These are phyloP conservation scores for Drosophila rhopaloa DNA, from an alignment of 1,140 invertebrate genomes.

Conservation along the genomic window DNA sequence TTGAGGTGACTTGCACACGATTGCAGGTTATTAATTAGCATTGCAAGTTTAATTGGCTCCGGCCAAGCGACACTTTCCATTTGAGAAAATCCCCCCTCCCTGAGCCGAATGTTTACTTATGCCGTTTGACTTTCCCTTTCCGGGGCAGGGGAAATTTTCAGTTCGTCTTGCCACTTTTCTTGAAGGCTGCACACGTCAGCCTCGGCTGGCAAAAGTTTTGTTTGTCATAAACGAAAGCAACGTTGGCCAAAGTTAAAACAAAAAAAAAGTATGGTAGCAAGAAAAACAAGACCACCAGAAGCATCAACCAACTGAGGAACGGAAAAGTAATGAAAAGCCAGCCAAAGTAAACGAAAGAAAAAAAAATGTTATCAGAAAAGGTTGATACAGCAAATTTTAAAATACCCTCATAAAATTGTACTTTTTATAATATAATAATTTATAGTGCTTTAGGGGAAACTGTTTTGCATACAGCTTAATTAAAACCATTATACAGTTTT, in stretches of 20 bases:
- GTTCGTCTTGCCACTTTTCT: conserved; percentile 73
- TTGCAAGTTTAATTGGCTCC: conserved; percentile 67
- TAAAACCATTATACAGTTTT: no score
- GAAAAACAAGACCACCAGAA: conserved; percentile 39
- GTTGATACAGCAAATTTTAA: not conserved
- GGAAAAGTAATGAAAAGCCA: conserved; percentile 75
- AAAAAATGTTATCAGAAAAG: conserved; percentile 17
- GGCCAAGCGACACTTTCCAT: conserved; percentile 51
- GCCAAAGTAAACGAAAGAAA: conserved; percentile 39
- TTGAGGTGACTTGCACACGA: conserved; percentile 37
- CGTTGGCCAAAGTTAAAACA: conserved; percentile 44
- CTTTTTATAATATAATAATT: not conserved
- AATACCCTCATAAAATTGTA: conserved; percentile 17
- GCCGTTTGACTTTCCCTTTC: conserved; percentile 77
- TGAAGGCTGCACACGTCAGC: conserved; percentile 66
- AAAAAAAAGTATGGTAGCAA: conserved; percentile 23
- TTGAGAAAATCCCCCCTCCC: conserved; percentile 15
- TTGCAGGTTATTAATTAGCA: conserved; percentile 74
- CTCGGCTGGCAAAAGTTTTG: conserved; percentile 66
- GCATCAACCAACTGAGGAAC: conserved; percentile 50
- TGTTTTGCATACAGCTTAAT: no score
- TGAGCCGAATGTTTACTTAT: conserved; percentile 65
- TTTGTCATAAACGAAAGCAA: conserved; percentile 71
- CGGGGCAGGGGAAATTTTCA: conserved; percentile 50
- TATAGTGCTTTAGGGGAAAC: no score